Evolutionary conservation across 2,797 vertebrate genomes (phyloP).

Genomic region (Heliangelus exortis): DNA sequence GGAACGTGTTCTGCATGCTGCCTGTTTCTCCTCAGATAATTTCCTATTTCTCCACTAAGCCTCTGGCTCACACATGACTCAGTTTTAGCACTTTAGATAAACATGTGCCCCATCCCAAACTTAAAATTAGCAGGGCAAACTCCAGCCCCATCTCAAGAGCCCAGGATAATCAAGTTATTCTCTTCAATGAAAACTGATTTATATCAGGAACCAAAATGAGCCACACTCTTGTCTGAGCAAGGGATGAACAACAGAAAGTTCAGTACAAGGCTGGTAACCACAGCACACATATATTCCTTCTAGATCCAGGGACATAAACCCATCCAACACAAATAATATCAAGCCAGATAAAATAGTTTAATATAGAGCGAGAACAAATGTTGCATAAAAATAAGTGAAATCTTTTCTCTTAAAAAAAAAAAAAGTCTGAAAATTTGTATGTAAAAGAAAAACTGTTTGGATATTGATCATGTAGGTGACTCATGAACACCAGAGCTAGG

Average conservation of each 20-base stretch:
- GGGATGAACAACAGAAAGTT: not conserved
- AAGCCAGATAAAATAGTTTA: slow-evolving; percentile 72
- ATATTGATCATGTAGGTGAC: not conserved
- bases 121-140: slow-evolving; percentile 57
- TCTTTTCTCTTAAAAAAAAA: not conserved
- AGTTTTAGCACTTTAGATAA: slow-evolving; percentile 59
- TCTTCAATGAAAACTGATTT: slow-evolving; percentile 4
- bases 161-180: not conserved
- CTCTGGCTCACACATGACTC: slow-evolving; percentile 67
- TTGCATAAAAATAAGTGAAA: slow-evolving; percentile 55
- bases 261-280: not conserved
- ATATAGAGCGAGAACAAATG: slow-evolving; percentile 6
- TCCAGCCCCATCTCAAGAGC: not conserved
- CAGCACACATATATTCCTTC: not conserved
- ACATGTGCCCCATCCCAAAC: slow-evolving; percentile 33
- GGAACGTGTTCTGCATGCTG: slow-evolving; percentile 49
- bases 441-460: slow-evolving; percentile 10
- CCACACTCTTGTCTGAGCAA: not conserved
- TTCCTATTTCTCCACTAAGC: slow-evolving; percentile 56
- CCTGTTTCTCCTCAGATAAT: slow-evolving; percentile 50
- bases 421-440: not conserved
- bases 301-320: not conserved
- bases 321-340: not conserved
- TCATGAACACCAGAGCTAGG: not conserved
- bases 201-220: not conserved